phyloP scores from a whole-genome alignment of 1,140 invertebrate species.

The Acromyrmex charruanus region DNA sequence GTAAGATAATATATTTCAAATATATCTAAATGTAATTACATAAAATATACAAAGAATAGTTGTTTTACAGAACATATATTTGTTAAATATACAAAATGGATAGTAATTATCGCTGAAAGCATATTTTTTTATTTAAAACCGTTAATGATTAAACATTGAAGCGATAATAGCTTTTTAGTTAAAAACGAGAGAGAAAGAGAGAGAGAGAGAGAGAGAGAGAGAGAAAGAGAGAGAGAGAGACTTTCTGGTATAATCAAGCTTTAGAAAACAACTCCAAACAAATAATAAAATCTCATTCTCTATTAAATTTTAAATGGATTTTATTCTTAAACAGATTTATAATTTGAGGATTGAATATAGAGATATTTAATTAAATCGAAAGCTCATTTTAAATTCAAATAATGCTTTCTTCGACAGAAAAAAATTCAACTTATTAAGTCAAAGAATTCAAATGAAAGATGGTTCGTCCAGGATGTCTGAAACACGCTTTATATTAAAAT shows the following conservation, averaged over 20 bases:
- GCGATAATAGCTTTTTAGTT: not conserved
- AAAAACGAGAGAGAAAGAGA: not conserved
- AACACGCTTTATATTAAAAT: not conserved
- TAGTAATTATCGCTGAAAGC: not conserved
- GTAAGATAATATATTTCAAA: not conserved
- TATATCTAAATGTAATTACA: not conserved
- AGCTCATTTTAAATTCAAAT: not conserved
- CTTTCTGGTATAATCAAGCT: not conserved
- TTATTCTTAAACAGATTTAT: not conserved
- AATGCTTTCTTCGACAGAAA: not conserved
- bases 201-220: too few relatives aligned
- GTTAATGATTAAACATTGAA: not conserved
- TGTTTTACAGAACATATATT: conserved; percentile 6
- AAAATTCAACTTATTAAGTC: not conserved
- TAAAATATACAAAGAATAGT: not conserved
- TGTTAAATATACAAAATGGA: not conserved
- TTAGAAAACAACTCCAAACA: not conserved
- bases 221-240: not conserved
- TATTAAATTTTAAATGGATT: not conserved
- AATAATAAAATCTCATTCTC: conserved; percentile 1
- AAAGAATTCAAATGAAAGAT: not conserved
- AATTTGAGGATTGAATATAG: not conserved
- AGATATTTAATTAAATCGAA: not conserved
- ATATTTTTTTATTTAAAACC: conserved; percentile 17
- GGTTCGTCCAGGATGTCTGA: not conserved